A percentile compares a stretch with the other conserved stretches of the same genome.
These are phyloP conservation scores for Leptoclinus maculatus DNA, from an alignment of 2,797 vertebrate species.

Conservation along the genomic window DNA sequence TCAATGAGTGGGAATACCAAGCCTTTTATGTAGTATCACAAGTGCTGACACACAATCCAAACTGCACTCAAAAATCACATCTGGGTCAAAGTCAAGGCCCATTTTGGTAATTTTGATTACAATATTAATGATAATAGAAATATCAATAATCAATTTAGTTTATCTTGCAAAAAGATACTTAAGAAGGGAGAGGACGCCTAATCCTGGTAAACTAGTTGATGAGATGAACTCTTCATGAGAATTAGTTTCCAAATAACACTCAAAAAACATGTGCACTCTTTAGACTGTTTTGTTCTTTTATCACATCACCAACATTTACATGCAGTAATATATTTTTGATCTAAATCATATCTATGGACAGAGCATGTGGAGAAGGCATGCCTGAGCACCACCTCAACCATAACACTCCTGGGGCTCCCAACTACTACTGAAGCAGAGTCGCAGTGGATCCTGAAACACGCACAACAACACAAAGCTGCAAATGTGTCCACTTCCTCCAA, in stretches of 20 bases:
- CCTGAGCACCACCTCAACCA: constrained; percentile 43
- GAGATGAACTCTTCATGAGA: not conserved
- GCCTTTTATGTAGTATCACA: constrained; percentile 47
- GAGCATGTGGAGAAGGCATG: constrained; percentile 22
- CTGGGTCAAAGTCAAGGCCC: constrained; percentile 42
- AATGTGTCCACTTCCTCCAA: constrained; percentile 51
- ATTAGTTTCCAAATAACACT: not conserved
- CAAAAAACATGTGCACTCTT: not conserved
- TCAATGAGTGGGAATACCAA: constrained; percentile 67
- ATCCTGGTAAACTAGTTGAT: not conserved
- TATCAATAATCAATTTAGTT: constrained; percentile 11
- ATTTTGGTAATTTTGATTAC: constrained; percentile 35
- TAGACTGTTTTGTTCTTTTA: constrained; percentile 13
- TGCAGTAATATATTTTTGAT: constrained; percentile 32
- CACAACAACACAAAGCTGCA: constrained; percentile 72
- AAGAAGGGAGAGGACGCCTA: not conserved
- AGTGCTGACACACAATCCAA: constrained; percentile 32
- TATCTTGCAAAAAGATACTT: constrained; percentile 16
- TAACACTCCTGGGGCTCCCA: constrained; percentile 45
- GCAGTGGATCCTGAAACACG: constrained; percentile 61
- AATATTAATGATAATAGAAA: constrained; percentile 53
- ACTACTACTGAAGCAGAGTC: constrained; percentile 51
- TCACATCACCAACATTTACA: constrained; percentile 17
- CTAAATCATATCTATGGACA: constrained; percentile 39
- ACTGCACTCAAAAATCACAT: constrained; percentile 46